Percentiles rank a stretch among this genome's conserved stretches.
Conservation (phyloP, 2,113 vertebrate genomes). For the Platysternon megacephalum region DNA sequence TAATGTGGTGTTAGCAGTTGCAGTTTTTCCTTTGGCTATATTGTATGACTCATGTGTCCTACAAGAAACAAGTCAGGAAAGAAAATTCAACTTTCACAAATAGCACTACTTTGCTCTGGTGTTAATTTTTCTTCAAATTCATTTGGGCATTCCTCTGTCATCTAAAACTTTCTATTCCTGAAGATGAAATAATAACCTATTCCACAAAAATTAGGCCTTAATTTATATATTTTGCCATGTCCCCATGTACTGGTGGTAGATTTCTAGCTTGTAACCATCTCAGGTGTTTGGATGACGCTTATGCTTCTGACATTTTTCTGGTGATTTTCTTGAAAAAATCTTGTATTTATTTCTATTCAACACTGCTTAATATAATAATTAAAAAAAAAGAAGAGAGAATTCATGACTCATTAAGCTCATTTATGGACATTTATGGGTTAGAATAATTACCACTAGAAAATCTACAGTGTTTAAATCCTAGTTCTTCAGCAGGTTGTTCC, state of each 20-base stretch:
- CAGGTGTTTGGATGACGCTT: constrained; percentile 31
- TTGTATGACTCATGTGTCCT: constrained; percentile 77
- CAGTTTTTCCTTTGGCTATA: constrained; percentile 81
- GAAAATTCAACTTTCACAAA: constrained; percentile 75
- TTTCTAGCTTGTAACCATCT: constrained; percentile 20
- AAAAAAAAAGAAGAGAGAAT: background rate
- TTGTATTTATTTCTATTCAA: background rate
- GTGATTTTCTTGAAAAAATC: background rate
- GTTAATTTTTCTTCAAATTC: constrained; percentile 65
- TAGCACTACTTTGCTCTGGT: constrained; percentile 57
- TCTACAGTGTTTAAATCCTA: constrained; percentile 62
- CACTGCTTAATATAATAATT: background rate
- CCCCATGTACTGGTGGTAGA: constrained; percentile 23
- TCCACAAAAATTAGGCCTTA: constrained; percentile 66
- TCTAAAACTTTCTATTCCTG: constrained; percentile 51
- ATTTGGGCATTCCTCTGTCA: background rate
- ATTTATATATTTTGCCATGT: constrained; percentile 44
- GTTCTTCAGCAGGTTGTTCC: constrained; percentile 69
- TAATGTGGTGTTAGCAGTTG: constrained; percentile 84
- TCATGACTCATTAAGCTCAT: background rate
- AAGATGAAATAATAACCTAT: constrained; percentile 58
- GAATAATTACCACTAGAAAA: constrained; percentile 39
- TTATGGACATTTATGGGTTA: constrained; percentile 30
- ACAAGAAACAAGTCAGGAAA: constrained; percentile 75
- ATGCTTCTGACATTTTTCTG: constrained; percentile 17